Evolutionary conservation across 1,140 invertebrate genomes (phyloP).

Genomic region (Anastrepha ludens): DNA sequence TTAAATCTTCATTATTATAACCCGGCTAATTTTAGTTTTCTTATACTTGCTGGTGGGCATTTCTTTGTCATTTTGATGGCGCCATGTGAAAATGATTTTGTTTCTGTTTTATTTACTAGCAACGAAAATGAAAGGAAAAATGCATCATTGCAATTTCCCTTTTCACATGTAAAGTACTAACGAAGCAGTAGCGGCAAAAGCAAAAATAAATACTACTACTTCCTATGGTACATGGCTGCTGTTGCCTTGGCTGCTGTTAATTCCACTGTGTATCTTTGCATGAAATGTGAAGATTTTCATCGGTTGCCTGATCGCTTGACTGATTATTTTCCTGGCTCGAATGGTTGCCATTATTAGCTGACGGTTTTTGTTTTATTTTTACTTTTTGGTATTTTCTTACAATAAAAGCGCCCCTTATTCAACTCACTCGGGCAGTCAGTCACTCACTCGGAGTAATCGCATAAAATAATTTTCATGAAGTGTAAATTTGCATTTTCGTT

Average conservation of each 20-base stretch:
- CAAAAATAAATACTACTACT: not conserved
- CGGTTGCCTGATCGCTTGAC: conserved; percentile 7
- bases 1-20: not conserved
- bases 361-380: too few species aligned
- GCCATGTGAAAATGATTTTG: conserved; percentile 25
- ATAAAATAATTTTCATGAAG: conserved; percentile 34
- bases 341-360: conserved; percentile 21
- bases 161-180: conserved; percentile 15
- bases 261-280: not conserved
- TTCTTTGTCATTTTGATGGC: conserved; percentile 17
- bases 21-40: conserved; percentile 19
- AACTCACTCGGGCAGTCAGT: not conserved
- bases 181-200: not conserved
- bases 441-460: not conserved
- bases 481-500: conserved; percentile 41
- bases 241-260: conserved; percentile 1
- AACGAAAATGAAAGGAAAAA: conserved; percentile 48
- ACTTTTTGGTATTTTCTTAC: too few species aligned
- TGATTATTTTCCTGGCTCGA: conserved; percentile 47
- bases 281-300: conserved; percentile 31
- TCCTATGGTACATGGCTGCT: not conserved
- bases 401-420: not conserved
- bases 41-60: not conserved
- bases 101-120: not conserved
- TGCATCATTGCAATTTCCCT: conserved; percentile 49